These are phyloP conservation scores for Drymonia ruficornis DNA, from an alignment of 2,888 invertebrate species.

Conservation along the genomic window DNA sequence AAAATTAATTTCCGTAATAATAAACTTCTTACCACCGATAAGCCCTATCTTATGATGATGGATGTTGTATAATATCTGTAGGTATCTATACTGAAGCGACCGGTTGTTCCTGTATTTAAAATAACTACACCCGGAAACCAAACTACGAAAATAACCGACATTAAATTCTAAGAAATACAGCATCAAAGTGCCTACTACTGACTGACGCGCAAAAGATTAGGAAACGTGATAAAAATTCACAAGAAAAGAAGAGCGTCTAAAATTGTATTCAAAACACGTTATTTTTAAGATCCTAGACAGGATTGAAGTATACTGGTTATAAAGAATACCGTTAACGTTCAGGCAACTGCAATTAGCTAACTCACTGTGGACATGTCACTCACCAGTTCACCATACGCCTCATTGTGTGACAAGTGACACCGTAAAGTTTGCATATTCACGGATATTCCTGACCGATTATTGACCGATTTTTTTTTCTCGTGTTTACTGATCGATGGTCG, in stretches of 20 bases:
- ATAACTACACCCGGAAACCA: neutral
- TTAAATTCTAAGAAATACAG: neutral
- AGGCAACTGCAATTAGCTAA: neutral
- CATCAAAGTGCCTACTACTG: neutral
- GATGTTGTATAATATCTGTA: too few relatives aligned
- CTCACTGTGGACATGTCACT: neutral
- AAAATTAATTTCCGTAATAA: too few relatives aligned
- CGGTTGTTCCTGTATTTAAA: neutral
- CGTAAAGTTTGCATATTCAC: neutral
- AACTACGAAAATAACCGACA: neutral
- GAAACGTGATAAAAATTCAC: neutral
- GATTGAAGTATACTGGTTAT: neutral
- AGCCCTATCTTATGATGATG: too few relatives aligned
- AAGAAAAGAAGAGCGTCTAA: neutral
- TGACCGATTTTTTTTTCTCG: neutral
- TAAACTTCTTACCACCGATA: too few relatives aligned
- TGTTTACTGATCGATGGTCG: neutral
- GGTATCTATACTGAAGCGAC: too few relatives aligned
- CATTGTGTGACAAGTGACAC: neutral
- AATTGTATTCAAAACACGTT: neutral
- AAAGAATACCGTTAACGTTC: neutral
- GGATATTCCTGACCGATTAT: neutral
- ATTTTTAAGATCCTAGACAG: neutral
- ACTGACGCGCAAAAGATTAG: neutral
- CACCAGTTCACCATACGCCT: neutral